phyloP scores from a whole-genome alignment of 2,888 invertebrate species.

The Lasius platythorax region DNA sequence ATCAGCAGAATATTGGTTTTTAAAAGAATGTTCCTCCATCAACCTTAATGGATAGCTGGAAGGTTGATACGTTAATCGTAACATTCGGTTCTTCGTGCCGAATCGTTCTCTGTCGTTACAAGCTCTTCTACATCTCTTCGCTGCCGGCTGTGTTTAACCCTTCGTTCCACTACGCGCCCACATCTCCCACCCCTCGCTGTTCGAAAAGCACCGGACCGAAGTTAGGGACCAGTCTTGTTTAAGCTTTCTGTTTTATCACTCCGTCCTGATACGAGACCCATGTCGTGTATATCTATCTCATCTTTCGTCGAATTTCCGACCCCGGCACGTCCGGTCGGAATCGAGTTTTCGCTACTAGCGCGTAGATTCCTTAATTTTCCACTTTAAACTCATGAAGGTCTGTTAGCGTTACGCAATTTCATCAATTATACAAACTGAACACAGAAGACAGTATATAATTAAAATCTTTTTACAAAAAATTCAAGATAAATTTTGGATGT shows the following conservation, averaged over 20 bases:
- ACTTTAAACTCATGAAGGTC: slow-evolving; percentile 40
- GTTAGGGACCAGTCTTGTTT: slow-evolving; percentile 50
- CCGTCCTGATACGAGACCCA: slow-evolving; percentile 53
- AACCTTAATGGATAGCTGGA: neutral
- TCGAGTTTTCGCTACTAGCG: slow-evolving; percentile 59
- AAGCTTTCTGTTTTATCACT: slow-evolving; percentile 65
- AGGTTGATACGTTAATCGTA: slow-evolving; percentile 29
- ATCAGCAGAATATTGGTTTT: neutral
- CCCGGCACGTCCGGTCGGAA: slow-evolving; percentile 48
- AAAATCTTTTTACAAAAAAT: neutral
- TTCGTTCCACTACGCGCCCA: slow-evolving; percentile 42
- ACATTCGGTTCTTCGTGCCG: slow-evolving; percentile 25
- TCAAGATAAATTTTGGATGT: neutral
- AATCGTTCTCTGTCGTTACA: slow-evolving; percentile 36
- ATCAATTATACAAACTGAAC: neutral
- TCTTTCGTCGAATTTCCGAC: slow-evolving; percentile 44
- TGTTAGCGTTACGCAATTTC: slow-evolving; percentile 7
- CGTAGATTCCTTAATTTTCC: slow-evolving; percentile 60
- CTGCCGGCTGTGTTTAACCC: slow-evolving; percentile 39
- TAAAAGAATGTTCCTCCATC: neutral
- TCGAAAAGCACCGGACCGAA: slow-evolving; percentile 36
- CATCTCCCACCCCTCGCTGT: slow-evolving; percentile 33
- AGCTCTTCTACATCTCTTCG: slow-evolving; percentile 43
- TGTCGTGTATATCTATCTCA: slow-evolving; percentile 46
- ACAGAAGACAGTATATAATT: neutral